Evolutionary conservation across 1,140 invertebrate genomes (phyloP), one percentile per base, ranked within the genome.

Genomic region (Ceratina australensis): DNA sequence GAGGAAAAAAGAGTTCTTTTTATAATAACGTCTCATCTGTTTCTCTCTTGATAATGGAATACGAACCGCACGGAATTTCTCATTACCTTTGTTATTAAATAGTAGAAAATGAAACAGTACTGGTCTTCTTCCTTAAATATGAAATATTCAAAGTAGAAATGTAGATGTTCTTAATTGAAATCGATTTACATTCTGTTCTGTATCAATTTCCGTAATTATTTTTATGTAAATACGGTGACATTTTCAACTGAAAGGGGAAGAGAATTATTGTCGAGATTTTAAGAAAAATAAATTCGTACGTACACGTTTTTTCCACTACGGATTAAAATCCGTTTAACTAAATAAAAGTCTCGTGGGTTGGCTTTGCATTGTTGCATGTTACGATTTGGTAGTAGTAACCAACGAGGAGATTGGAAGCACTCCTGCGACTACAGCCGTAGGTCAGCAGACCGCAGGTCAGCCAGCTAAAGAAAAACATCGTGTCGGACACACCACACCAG

Each of bases 301-400:
- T 49, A 66, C 69, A 80, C 24, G 83, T 73, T 75, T 61, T 65
- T 80, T 78, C 78, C 79, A 68, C 69, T 71, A 57, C 26, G 81
- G 20, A 67, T 75, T 71, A 12, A 69, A 56, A 85, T 77, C 56
- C 54, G 81, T 82, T 84, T 81, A 88, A 91, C 87, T 91, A 90
- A 92, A 82, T 89, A 81, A 88, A 89, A 89, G 82, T 90, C 84
- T 91, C 89, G 89, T 91, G 89, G 90, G 87, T 90, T 92, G 91
- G 91, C 91, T 92, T 92, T 92, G 92, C 92, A 92, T 86, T 92
- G 92, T 92, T 92, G 92, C 92, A 92, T 92, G 92, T 90, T 91
- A 91, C 90, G 86, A 92, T 91, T 90, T 90, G 88, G 88, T 92
- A 92, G 91, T 92, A 91, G 90, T 92, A 90, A 91, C 89, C 90